Base-by-base conservation (phyloP, 2,797 vertebrate genomes). In the Enteromius trimaculatus region DNA sequence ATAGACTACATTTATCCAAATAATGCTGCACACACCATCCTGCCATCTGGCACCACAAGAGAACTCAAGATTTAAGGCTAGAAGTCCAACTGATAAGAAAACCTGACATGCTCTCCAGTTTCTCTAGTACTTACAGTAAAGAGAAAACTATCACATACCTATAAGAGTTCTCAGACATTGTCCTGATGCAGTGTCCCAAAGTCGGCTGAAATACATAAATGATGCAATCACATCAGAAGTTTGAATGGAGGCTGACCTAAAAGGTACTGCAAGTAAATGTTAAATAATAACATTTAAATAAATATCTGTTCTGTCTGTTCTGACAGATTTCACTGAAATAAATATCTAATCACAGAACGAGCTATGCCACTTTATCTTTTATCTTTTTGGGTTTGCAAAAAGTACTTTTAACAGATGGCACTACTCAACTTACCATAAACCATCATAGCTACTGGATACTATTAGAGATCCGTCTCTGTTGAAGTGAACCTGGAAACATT, bases 81-180 rank as follows among this genome's bases (percentile, higher is more conserved):
- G 44, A 62, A 29, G 17, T 64, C 39, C 23, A 77, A 31, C 74
- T 17, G n/a, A 42, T 6, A 42, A n/a, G 39, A 64, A 64, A 77
- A 77, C 10, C 14, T 77, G 16, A n/a, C 19, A 49, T 34, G 26
- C 26, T 14, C 2, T 19, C 10, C 17, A 14, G n/a, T 23, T 65
- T 66, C 39, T 65, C 5, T 11, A 65, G 29, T 3, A 23, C 23
- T 31, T 10, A 55, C 26, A 37, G 14, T 74, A 31, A 13, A 49
- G 2, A 16, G 4, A 69, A 23, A 58, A 58, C 13, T 7, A 8
- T 23, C 55, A 81, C 95, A 96, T 90, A 99, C 98, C 98, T 26
- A 99, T 99, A 86, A 98, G 95, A 0, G 97, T 99, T 95, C 98
- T 99, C 91, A 99, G 94, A 92, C 97, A 99, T 94, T 98, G 97